Evolutionary conservation across 2,797 vertebrate species (phyloP).

Genomic region (Cephalopachus bancanus): DNA sequence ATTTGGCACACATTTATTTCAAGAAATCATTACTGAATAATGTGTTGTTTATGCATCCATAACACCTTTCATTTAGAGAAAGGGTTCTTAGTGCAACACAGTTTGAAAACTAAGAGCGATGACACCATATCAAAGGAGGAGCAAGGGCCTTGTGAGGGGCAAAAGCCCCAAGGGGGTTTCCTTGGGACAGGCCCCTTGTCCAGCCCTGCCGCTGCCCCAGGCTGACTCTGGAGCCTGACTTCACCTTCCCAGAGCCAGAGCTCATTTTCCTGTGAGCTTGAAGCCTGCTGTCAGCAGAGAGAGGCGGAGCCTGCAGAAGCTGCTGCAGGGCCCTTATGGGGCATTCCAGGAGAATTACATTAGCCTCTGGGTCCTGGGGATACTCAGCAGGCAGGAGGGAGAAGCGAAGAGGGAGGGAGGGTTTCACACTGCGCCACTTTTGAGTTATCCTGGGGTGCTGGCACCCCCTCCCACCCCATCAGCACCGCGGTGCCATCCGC

Average conservation of each 20-base stretch:
- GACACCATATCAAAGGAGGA: background rate
- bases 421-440: background rate
- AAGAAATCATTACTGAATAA: slow-evolving; percentile 14
- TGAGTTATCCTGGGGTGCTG: background rate
- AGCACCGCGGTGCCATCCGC: background rate
- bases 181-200: background rate
- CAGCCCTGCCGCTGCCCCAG: background rate
- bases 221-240: slow-evolving; percentile 38
- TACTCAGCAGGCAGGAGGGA: background rate
- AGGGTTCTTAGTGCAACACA: background rate
- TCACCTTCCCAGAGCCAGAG: slow-evolving; percentile 66
- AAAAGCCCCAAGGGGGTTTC: accelerated
- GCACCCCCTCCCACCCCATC: background rate
- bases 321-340: slow-evolving; percentile 55
- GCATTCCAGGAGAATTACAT: slow-evolving; percentile 60
- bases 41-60: background rate
- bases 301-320: slow-evolving; percentile 61
- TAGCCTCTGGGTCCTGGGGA: slow-evolving; percentile 62
- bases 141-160: background rate
- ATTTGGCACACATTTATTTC: background rate
- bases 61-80: background rate
- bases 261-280: slow-evolving; percentile 72
- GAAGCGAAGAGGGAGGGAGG: background rate
- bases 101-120: background rate
- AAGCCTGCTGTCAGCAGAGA: slow-evolving; percentile 73